These are phyloP conservation scores for Bagarius yarrelli DNA, from an alignment of 2,113 vertebrate species.

Conservation along the genomic window DNA sequence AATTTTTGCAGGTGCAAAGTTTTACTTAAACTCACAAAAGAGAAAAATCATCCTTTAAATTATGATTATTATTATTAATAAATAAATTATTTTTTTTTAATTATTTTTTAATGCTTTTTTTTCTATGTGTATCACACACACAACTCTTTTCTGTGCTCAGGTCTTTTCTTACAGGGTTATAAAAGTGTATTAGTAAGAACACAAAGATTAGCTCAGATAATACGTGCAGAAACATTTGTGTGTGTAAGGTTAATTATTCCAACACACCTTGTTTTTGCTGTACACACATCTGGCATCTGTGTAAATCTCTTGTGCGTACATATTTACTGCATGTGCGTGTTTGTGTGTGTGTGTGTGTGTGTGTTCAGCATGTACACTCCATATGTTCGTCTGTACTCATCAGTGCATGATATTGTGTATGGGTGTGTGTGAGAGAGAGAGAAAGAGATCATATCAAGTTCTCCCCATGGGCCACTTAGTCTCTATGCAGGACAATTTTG, in stretches of 20 bases:
- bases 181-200: constrained; percentile 48
- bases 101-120: neutral
- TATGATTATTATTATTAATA: neutral
- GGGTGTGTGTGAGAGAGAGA: neutral
- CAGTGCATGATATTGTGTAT: neutral
- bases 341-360: constrained; percentile 19
- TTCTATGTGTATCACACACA: neutral
- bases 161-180: constrained; percentile 43
- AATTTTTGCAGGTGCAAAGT: neutral
- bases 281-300: neutral
- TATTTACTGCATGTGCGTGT: constrained; percentile 18
- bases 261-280: neutral
- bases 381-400: neutral
- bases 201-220: constrained; percentile 29
- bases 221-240: neutral
- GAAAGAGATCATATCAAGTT: constrained; percentile 8
- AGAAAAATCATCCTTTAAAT: neutral
- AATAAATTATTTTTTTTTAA: neutral
- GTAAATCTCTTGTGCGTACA: neutral
- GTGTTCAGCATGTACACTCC: neutral
- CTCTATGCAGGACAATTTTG: constrained; percentile 3
- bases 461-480: constrained; percentile 8
- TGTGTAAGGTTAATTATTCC: neutral
- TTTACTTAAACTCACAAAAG: neutral
- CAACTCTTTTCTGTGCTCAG: constrained; percentile 21